Conservation (phyloP, 2,113 vertebrate genomes). For the Cochlearius cochlearius region DNA sequence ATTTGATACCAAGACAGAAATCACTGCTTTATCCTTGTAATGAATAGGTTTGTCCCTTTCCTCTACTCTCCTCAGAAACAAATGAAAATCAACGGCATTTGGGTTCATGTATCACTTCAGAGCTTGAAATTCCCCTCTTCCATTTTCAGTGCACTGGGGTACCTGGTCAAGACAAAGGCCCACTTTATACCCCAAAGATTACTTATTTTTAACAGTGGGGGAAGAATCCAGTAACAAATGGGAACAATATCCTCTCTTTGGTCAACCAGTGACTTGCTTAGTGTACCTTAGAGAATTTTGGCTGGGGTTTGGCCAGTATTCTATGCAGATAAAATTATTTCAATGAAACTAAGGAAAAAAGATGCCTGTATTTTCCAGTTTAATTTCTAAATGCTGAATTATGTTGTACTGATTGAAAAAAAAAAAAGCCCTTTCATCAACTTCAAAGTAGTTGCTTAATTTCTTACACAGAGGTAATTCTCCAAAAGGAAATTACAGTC, state of each 20-base stretch:
- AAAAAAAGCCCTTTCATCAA: neutral
- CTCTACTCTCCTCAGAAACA: neutral
- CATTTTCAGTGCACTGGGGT: neutral
- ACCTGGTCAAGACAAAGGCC: neutral
- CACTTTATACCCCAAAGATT: neutral
- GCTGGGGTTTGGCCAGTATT: neutral
- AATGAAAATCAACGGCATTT: neutral
- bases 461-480: constrained; percentile 48
- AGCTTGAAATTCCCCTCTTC: neutral
- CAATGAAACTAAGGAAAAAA: neutral
- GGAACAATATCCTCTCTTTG: neutral
- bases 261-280: neutral
- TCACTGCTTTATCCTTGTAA: neutral
- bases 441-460: neutral
- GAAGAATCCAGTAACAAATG: neutral
- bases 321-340: neutral
- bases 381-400: neutral
- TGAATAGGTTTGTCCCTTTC: neutral
- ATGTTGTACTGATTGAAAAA: neutral
- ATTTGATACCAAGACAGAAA: neutral
- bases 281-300: neutral
- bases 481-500: constrained; percentile 55
- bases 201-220: neutral
- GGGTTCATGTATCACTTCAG: neutral
- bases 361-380: neutral